phyloP scores from a whole-genome alignment of 2,113 vertebrate genomes.

The Candoia aspera region DNA sequence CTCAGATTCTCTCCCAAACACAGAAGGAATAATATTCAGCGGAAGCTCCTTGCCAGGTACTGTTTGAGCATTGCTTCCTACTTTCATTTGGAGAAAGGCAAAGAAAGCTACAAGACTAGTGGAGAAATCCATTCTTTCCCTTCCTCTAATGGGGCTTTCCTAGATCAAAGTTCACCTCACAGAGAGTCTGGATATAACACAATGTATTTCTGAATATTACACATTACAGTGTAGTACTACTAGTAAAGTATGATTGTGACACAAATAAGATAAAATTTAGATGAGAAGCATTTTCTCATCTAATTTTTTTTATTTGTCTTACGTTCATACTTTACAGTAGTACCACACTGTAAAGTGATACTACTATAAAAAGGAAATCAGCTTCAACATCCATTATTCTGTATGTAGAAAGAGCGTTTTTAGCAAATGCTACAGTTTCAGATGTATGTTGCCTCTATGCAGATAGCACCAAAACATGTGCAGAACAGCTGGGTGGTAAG shows the following conservation, averaged over 20 bases:
- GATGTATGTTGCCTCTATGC: background rate
- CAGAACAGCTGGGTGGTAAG: background rate
- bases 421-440: background rate
- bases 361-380: background rate
- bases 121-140: background rate
- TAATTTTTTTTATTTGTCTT: background rate
- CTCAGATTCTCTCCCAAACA: background rate
- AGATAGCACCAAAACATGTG: background rate
- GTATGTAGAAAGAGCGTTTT: background rate
- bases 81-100: background rate
- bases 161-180: background rate
- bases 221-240: background rate
- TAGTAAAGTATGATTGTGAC: background rate
- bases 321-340: background rate
- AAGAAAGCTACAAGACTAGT: background rate
- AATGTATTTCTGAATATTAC: background rate
- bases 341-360: background rate
- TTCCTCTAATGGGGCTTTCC: background rate
- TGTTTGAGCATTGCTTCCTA: background rate
- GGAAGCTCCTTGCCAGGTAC: no score
- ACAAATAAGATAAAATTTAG: background rate
- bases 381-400: background rate
- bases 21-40: no score
- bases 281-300: background rate
- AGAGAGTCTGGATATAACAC: background rate